A percentile compares a stretch with the other conserved stretches of the same genome.
These are phyloP conservation scores for Tenebrio molitor DNA, from an alignment of 1,140 invertebrate genomes.

Conservation along the genomic window DNA sequence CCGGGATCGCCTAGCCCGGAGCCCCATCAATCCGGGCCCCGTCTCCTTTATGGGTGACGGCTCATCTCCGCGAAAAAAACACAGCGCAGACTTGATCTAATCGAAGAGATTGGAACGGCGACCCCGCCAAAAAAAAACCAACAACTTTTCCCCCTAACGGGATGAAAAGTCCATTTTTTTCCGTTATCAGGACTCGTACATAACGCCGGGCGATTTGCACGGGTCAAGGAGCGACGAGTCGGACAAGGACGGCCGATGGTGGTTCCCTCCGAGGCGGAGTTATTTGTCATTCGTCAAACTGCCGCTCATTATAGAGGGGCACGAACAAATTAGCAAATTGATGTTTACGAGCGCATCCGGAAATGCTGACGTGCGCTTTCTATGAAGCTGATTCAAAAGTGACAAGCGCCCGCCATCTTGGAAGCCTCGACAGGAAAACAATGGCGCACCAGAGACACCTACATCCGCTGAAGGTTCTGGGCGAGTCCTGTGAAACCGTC, in stretches of 20 bases:
- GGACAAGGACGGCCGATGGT: not conserved
- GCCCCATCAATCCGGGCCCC: not conserved
- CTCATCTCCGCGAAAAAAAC: not conserved
- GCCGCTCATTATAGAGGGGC: slow-evolving; percentile 18
- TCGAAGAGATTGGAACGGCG: not conserved
- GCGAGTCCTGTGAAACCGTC: too few relatives aligned
- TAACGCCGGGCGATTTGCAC: slow-evolving; percentile 21
- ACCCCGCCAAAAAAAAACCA: not conserved
- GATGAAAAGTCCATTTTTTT: slow-evolving; percentile 22
- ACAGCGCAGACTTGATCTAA: not conserved
- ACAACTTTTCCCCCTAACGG: not conserved
- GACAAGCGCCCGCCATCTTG: too few relatives aligned
- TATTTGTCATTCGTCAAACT: slow-evolving; percentile 33
- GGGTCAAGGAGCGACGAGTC: slow-evolving; percentile 16
- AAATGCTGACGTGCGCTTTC: slow-evolving; percentile 15
- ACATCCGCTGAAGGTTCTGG: too few relatives aligned
- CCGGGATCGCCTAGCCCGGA: too few relatives aligned
- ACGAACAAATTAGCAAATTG: slow-evolving; percentile 32
- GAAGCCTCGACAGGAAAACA: too few relatives aligned
- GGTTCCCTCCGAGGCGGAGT: slow-evolving; percentile 2
- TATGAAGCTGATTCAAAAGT: too few relatives aligned
- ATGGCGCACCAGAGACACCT: too few relatives aligned
- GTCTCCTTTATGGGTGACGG: not conserved
- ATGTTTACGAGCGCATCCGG: slow-evolving; percentile 5
- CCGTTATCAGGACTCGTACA: not conserved